Base-by-base conservation (phyloP, 2,888 invertebrate species). In the Melipona beecheii region DNA sequence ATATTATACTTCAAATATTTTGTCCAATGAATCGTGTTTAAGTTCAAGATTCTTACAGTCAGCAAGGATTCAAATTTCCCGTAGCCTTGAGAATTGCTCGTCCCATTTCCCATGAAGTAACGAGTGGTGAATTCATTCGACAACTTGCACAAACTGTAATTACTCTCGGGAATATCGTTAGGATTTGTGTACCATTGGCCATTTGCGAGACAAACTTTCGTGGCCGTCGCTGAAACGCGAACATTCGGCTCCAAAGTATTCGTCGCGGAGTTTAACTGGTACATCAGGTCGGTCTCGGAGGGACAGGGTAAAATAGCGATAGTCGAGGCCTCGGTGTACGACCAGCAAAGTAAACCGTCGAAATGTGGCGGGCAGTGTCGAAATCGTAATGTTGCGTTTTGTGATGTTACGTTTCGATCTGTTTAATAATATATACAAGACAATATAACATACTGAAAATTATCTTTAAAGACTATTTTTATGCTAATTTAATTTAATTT, bases 301-400 rank as follows among this genome's bases (percentile, higher is more conserved):
- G 95, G 95, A 88, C 96, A 96, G 1, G 94, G 92, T 66, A 95
- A 93, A 17, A 87, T 90, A 0, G 94, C 94, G 9, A 93, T 88
- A n/a, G 89, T 86, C 4, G 95, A 95, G 17, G 95, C 94, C 69
- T 91, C 88, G 0, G 95, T 95, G 49, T 92, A 91, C 0, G 95
- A 94, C 96, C 96, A 96, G 87, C 96, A 96, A 62, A 95, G 91
- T 69, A 95, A 91, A 0, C 95, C 95, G 87, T 96, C 96, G 92
- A 95, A 96, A n/a, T 94, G 89, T 13, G 94, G 90, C 2, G 94
- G 93, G 87, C 96, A 96, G 60, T 82, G 79, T 2, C 24, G 68
- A 9, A 77, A 24, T 36, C 73, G 58, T 3, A 24, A 24, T 85
- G 11, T 36, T 73, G 50, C 56, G 13, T 62, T 58, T 21, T 15